A percentile compares a stretch with the other conserved stretches of the same genome.
phyloP scores from a whole-genome alignment of 2,113 vertebrate species.

The Ellobius talpinus region DNA sequence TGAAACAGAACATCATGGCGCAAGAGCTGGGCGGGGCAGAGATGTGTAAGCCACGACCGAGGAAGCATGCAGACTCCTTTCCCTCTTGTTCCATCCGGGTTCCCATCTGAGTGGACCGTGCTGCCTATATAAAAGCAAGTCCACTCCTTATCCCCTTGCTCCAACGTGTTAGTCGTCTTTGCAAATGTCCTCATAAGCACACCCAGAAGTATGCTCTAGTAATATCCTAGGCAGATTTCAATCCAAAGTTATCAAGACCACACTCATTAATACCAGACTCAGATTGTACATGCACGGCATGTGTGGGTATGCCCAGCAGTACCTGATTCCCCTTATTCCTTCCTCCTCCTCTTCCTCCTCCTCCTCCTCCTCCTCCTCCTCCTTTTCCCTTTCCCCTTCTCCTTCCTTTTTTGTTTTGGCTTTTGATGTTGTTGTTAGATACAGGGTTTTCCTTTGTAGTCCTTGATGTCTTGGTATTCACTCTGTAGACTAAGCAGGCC shows the following conservation, averaged over 20 bases:
- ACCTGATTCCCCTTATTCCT: not conserved
- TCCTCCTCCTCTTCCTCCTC: too few species aligned
- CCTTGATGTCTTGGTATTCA: not conserved
- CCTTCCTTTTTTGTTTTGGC: not conserved
- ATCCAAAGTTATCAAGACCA: not conserved
- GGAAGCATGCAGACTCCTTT: not conserved
- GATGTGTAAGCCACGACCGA: not conserved
- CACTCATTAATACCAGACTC: not conserved
- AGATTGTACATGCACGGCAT: not conserved
- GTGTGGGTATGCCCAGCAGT: fast-evolving
- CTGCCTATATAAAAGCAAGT: not conserved
- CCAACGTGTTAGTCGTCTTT: not conserved
- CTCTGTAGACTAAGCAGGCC: not conserved
- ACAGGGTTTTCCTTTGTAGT: not conserved
- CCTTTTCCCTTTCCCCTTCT: not conserved
- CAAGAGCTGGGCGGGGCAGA: not conserved
- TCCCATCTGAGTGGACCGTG: not conserved
- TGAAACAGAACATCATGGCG: too few species aligned
- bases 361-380: fast-evolving
- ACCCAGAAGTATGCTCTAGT: not conserved
- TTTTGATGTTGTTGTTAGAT: not conserved
- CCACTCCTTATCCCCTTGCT: too few species aligned
- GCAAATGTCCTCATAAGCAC: not conserved
- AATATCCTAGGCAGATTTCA: not conserved
- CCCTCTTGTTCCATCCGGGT: not conserved